Evolutionary conservation across 1,140 invertebrate genomes (phyloP).

Genomic region (Physella acuta): DNA sequence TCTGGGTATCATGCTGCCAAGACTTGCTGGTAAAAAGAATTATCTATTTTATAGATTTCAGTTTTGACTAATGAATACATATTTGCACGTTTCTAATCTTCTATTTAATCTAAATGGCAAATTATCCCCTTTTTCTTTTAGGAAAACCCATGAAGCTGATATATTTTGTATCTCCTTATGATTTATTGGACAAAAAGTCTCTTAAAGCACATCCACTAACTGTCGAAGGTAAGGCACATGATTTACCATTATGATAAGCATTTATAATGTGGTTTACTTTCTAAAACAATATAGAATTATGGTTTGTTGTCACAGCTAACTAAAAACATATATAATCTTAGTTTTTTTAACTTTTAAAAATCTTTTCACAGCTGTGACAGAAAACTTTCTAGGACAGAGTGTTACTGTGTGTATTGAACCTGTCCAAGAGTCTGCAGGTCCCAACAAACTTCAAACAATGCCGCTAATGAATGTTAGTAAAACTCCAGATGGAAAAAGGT

Average conservation of each 20-base stretch:
- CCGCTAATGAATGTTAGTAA: constrained; percentile 76
- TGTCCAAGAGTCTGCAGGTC: constrained; percentile 71
- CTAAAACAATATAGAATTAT: neutral
- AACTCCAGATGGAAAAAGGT: constrained; percentile 75
- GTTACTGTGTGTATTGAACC: constrained; percentile 88
- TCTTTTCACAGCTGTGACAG: constrained; percentile 64
- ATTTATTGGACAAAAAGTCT: constrained; percentile 77
- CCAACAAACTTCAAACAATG: constrained; percentile 77
- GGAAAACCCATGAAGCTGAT: constrained; percentile 90
- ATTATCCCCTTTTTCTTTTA: constrained; percentile 53
- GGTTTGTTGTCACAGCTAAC: neutral
- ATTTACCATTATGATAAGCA: too few relatives aligned
- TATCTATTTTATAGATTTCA: too few relatives aligned
- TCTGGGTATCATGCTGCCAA: constrained; percentile 70
- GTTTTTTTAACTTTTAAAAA: neutral
- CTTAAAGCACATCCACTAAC: constrained; percentile 75
- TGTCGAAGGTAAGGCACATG: constrained; percentile 69
- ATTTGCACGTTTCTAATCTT: too few relatives aligned
- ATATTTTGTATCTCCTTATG: constrained; percentile 94
- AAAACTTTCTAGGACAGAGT: constrained; percentile 77
- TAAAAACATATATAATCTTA: neutral
- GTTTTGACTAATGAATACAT: too few relatives aligned
- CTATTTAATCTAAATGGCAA: neutral
- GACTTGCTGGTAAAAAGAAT: constrained; percentile 61
- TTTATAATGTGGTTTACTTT: too few relatives aligned